Percentiles rank a stretch among this genome's conserved stretches.
These are phyloP conservation scores for Aphrophora alni DNA, from an alignment of 2,888 invertebrate species.

Conservation along the genomic window DNA sequence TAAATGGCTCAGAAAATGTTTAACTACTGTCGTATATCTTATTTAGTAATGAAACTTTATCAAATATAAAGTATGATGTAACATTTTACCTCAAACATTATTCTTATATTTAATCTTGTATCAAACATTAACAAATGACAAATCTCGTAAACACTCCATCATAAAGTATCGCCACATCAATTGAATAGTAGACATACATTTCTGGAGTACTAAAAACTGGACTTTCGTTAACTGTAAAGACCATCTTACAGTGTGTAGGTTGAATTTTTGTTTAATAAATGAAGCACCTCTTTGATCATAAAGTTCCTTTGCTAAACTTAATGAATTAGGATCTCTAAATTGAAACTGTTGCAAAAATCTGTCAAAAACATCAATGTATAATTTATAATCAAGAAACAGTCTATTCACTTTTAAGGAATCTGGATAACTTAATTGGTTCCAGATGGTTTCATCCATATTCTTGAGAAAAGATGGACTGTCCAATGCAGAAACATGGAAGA, in stretches of 20 bases:
- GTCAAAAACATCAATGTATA: neutral
- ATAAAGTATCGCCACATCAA: neutral
- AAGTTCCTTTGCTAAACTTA: neutral
- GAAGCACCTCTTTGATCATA: neutral
- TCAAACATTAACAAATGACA: neutral
- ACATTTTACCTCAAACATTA: no score
- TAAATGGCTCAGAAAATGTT: no score
- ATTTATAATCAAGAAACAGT: neutral
- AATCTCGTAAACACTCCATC: neutral
- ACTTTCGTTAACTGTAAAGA: neutral
- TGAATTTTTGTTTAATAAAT: neutral
- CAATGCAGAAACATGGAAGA: neutral
- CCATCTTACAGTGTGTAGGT: neutral
- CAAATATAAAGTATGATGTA: no score
- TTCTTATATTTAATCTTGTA: no score
- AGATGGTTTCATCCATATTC: neutral
- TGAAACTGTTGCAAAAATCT: neutral
- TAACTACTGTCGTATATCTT: no score
- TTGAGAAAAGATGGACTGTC: neutral
- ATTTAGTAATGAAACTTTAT: no score
- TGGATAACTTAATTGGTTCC: neutral
- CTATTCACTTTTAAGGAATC: neutral
- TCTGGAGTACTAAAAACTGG: neutral
- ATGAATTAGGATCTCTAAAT: neutral
- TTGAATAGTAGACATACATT: neutral